Percentiles rank a stretch among this genome's conserved stretches.
phyloP scores from a whole-genome alignment of 1,140 invertebrate genomes.

The Amyelois transitella region DNA sequence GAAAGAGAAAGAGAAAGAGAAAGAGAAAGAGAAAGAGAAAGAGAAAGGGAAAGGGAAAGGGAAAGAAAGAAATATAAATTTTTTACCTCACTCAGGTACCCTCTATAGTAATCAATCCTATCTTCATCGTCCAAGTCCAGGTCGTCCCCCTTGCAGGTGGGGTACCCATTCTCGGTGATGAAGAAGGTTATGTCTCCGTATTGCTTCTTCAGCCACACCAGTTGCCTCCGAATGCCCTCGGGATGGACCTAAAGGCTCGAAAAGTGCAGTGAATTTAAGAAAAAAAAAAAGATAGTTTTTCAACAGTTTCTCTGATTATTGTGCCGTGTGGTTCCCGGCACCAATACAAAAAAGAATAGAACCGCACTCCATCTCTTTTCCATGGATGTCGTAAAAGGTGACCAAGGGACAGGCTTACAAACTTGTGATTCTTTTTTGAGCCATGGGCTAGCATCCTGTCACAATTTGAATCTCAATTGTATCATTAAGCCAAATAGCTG shows the following conservation, averaged over 20 bases:
- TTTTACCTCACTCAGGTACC: conserved; percentile 40
- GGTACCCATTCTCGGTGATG: conserved; percentile 78
- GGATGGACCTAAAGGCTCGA: conserved; percentile 69
- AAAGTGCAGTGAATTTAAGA: neutral
- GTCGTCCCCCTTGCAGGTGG: conserved; percentile 34
- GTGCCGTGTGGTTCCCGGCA: no score
- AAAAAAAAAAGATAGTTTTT: neutral
- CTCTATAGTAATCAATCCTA: conserved; percentile 67
- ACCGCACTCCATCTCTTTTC: no score
- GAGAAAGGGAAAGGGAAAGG: no score
- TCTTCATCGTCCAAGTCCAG: conserved; percentile 64
- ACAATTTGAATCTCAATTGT: no score
- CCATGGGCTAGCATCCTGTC: no score
- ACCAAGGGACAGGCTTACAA: no score
- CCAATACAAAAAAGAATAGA: no score
- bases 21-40: neutral
- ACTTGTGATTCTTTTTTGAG: no score
- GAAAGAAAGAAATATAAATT: no score
- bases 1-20: neutral
- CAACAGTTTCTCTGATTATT: no score
- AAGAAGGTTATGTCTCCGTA: conserved; percentile 75
- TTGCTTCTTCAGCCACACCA: conserved; percentile 73
- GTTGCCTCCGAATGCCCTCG: conserved; percentile 70
- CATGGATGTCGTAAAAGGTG: no score
- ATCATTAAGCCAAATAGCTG: no score